phyloP scores from a whole-genome alignment of 2,888 invertebrate species.

The Caenorhabditis sp. region DNA sequence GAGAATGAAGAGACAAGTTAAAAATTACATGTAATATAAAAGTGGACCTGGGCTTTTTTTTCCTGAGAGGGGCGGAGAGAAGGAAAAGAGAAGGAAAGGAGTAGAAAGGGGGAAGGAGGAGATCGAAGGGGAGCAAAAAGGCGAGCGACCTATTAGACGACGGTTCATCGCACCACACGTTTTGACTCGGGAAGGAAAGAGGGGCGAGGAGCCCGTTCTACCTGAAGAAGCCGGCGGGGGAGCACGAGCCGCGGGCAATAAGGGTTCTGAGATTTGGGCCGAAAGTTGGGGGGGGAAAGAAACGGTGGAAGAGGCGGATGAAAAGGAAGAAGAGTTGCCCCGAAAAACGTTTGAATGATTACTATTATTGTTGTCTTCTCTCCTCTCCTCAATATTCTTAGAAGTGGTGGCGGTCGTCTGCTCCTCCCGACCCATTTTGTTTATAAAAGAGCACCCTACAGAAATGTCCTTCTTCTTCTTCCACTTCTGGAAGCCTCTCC shows the following conservation, averaged over 20 bases:
- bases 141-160: constrained; percentile 49
- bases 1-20: constrained; percentile 18
- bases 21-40: constrained; percentile 51
- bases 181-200: constrained; percentile 30
- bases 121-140: constrained; percentile 24
- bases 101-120: constrained; percentile 11
- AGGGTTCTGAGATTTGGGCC: constrained; percentile 4
- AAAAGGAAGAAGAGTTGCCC: constrained; percentile 3
- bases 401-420: too few species aligned
- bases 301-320: not conserved
- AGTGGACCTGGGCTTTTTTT: constrained; percentile 24
- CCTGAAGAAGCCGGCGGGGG: not conserved
- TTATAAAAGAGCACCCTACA: constrained; percentile 39
- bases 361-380: constrained; percentile 19
- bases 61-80: constrained; percentile 17
- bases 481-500: constrained; percentile 13
- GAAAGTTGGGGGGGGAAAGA: constrained; percentile 22
- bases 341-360: constrained; percentile 16
- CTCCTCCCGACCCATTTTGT: constrained; percentile 17
- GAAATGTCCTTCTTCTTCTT: constrained; percentile 19
- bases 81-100: constrained; percentile 18
- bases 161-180: constrained; percentile 54
- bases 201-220: constrained; percentile 6
- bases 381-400: constrained; percentile 12
- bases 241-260: constrained; percentile 4